Evolutionary conservation across 2,888 invertebrate species (phyloP).

Genomic region (Ptychoptera contaminata): DNA sequence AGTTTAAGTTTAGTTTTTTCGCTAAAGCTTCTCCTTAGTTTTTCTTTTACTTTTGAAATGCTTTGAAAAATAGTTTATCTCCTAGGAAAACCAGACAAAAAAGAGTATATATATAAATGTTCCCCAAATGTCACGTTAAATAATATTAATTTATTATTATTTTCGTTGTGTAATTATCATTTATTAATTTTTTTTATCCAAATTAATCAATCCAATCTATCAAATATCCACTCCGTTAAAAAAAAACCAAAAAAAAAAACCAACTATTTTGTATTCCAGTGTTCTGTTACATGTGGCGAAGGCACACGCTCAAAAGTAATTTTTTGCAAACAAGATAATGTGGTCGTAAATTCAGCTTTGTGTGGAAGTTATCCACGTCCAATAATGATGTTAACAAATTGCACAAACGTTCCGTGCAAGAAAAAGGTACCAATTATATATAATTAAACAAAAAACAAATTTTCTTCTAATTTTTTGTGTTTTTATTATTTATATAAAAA

Average conservation of each 20-base stretch:
- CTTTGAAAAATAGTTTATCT: conserved; percentile 1
- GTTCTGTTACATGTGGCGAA: conserved; percentile 47
- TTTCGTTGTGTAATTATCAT: conserved; percentile 4
- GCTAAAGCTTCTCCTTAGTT: neutral
- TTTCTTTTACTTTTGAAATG: conserved; percentile 5
- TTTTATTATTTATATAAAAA: no score
- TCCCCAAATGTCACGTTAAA: neutral
- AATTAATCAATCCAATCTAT: neutral
- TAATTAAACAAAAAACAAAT: no score
- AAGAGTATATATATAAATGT: no score
- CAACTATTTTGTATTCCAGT: conserved; percentile 29
- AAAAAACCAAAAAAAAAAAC: conserved; percentile 4
- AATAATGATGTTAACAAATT: conserved; percentile 11
- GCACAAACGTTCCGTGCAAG: conserved; percentile 14
- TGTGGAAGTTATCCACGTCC: conserved; percentile 13
- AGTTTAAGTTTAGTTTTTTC: conserved; percentile 1
- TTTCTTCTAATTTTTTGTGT: no score
- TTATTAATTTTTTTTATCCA: conserved; percentile 2
- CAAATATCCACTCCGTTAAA: neutral
- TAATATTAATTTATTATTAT: neutral
- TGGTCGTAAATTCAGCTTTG: conserved; percentile 14
- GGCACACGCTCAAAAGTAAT: conserved; percentile 31
- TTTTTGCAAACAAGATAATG: conserved; percentile 15
- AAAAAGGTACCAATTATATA: conserved; percentile 2
- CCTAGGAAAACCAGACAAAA: neutral